Base-by-base conservation (phyloP, 2,888 invertebrate species). In the Pinctada fucata region DNA sequence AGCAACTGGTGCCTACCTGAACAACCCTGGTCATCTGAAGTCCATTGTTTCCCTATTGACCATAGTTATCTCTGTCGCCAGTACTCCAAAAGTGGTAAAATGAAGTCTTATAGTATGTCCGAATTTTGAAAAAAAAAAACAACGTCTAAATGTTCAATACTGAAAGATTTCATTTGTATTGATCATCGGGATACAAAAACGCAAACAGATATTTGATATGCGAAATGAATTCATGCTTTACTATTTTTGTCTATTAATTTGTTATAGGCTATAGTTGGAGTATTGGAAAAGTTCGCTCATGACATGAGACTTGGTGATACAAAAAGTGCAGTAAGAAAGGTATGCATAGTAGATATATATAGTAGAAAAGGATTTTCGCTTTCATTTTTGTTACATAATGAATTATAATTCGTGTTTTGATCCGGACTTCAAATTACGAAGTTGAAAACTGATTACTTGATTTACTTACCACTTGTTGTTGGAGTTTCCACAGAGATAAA, bases 231-330 rank as follows among this genome's bases (percentile, higher is more conserved):
- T n/a, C n/a, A n/a, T 31, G 31, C 31, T 31, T 31, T 31, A 31
- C 31, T 31, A 1, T 1, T 58, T 58, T 6, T 10, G 13, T 58
- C 58, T 58, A 13, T 58, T 58, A 58, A 10, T 5, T n/a, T 3
- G 49, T 83, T 83, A n/a, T 79, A 90, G 90, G 75, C 87, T 52
- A 79, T 88, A 49, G 84, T 88, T 47, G 83, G 85, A 64, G 88
- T 88, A 2, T 75, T 90, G 75, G 88, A 89, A 79, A 89, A 87
- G 77, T 85, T 90, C 77, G 87, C 88, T 8, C 82, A 80, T 69
- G 89, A 88, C 67, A 89, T 90, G 88, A 87, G 85, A 69, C 83
- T 88, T 76, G 85, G 85, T 8, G 89, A 88, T 67, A 88, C 84
- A 10, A 85, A 86, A 52, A 88, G 88, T 79, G 88, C 88, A 31